Conservation (phyloP, 2,113 vertebrate genomes). For the Cathartes aura region DNA sequence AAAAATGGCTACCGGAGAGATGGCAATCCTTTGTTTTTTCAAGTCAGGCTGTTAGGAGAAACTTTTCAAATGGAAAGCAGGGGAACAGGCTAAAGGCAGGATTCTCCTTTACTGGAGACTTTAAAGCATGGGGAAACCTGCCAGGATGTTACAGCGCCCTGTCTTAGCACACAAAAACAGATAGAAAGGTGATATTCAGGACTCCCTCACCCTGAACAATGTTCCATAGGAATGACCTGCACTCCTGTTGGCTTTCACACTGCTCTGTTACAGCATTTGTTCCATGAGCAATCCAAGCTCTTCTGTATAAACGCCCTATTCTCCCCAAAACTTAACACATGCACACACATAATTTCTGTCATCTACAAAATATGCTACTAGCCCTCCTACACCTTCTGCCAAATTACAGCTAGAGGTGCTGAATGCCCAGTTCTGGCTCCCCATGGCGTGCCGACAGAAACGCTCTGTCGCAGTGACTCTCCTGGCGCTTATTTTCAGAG, state of each 20-base stretch:
- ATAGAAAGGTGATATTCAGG: not conserved
- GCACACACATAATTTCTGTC: not conserved
- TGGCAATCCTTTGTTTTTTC: not conserved
- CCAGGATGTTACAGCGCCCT: not conserved
- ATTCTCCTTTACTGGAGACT: not conserved
- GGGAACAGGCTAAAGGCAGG: not conserved
- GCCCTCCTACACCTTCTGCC: not conserved
- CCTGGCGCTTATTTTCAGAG: not conserved
- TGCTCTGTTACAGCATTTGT: not conserved
- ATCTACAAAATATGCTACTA: not conserved
- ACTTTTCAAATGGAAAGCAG: not conserved
- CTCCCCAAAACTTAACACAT: not conserved
- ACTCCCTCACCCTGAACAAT: not conserved
- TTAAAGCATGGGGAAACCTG: not conserved
- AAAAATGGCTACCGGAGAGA: not conserved
- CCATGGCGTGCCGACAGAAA: accelerated
- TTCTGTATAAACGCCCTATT: not conserved
- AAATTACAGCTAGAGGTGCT: not conserved
- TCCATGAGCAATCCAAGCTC: not conserved
- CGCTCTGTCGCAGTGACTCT: not conserved
- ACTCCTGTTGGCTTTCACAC: not conserved
- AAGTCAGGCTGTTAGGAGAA: not conserved
- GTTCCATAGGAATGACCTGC: not conserved
- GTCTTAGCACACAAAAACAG: not conserved
- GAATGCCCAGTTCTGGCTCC: not conserved